Evolutionary conservation across 1,140 invertebrate genomes (phyloP), one percentile per base, ranked within the genome.

Genomic region (Lordiphosa stackelbergi): DNA sequence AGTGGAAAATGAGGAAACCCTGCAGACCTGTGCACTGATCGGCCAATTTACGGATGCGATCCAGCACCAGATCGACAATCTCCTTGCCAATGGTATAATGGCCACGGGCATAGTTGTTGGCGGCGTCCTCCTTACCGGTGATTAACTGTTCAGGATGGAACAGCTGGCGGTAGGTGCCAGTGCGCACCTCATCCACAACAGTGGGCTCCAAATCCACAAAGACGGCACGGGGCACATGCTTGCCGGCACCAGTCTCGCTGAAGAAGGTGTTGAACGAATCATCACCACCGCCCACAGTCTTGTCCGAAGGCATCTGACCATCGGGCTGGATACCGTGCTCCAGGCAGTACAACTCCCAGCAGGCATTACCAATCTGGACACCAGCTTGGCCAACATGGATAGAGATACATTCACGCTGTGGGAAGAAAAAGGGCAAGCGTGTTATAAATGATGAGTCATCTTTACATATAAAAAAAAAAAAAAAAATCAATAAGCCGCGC

Each of bases 11-110:
- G 9, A 97, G 90, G 88, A 97, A 97, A 11, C 95, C 95, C 88
- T 97, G 95, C 3, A 93, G 89, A 22, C 95, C 94, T 40, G 93
- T 94, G 88, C 95, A 97, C 88, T 95, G 94, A 85, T 97, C 95
- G 8, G 95, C 93, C 53, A 95, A 88, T 88, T 95, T 95, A 36
- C 94, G 90, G 56, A 95, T 92, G 47, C 92, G 89, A 85, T 96
- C 95, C 58, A 95, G 83, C 3, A 95, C 94, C 12, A 94, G 81
- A 69, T 95, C 94, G 5, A 96, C 93, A 73, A 95, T 93, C 89
- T 95, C 95, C 89, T 95, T 96, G 63, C 95, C 95, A 85, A 96
- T 95, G 56, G 95, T 97, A 90, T 97, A 97, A 89, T 96, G 95
- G 49, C 95, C 95, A 73, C 95, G 90, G 28, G 94, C 95, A 73